Conservation (phyloP, 1,140 invertebrate species). For the Brachionus paranguensis region DNA sequence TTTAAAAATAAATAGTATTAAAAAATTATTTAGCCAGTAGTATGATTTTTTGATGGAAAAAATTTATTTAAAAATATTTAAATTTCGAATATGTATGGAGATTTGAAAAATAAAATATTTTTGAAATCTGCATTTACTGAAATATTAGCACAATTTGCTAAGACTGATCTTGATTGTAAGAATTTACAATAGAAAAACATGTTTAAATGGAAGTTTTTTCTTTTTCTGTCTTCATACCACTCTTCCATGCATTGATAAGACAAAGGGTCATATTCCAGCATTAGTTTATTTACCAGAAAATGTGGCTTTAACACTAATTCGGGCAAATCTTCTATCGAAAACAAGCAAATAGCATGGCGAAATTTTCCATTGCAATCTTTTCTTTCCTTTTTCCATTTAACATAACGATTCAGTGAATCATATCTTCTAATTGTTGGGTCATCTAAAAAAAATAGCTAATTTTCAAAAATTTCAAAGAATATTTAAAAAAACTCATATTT, state of each 20-base stretch:
- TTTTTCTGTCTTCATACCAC: conserved; percentile 25
- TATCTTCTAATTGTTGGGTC: background rate
- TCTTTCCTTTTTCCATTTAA: background rate
- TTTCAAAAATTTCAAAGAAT: background rate
- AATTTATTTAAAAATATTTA: background rate
- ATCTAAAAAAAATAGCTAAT: background rate
- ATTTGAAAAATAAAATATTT: background rate
- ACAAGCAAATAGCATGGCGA: conserved; percentile 46
- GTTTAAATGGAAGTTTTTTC: background rate
- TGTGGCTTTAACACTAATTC: conserved; percentile 42
- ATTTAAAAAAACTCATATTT: too few relatives aligned
- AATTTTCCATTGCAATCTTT: conserved; percentile 41
- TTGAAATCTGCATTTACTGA: background rate
- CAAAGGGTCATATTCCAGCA: conserved; percentile 44
- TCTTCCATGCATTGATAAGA: conserved; percentile 49
- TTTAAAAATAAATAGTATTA: too few relatives aligned
- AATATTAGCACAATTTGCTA: background rate
- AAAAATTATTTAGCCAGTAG: too few relatives aligned
- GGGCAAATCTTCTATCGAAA: conserved; percentile 41
- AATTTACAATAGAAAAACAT: background rate
- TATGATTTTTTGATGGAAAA: too few relatives aligned
- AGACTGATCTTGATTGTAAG: background rate
- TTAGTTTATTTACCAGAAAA: conserved; percentile 52
- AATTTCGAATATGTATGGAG: background rate
- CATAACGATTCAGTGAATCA: background rate